Evolutionary conservation across 2,888 invertebrate genomes (phyloP), one percentile per base, ranked within the genome.

Genomic region (Panzeria rudis): DNA sequence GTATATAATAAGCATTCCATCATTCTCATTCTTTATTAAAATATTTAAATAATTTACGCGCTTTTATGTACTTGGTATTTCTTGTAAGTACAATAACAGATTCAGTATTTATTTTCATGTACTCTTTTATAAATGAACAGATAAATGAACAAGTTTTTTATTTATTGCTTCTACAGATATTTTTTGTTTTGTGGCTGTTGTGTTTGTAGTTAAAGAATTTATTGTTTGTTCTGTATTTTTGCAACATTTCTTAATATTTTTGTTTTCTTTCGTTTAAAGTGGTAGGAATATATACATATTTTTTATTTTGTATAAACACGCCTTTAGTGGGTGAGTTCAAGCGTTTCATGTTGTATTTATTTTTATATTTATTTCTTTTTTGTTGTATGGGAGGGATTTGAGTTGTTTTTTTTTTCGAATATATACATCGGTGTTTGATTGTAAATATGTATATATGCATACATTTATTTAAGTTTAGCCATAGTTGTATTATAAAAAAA

Each of bases 341-440:
- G 47, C 25, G 38, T 11, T 66, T 38, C 32, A 25, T 52, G 11
- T 52, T 80, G 17, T 76, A 54, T 80, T 73, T 64, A 29, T 69
- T 25, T 73, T 20, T 44, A 13, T 77, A 41, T 83, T 35, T 79
- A 64, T 66, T 80, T 66, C 9, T n/a, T 54, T 72, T 72, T 41
- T 44, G 29, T 62, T 41, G 52, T 44, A 78, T 79, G 85, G 85
- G 85, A 78, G 85, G 85, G 85, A 82, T 85, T 85, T 79, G 32
- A 59, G 13, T 78, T 50, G 6, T 9, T 72, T 15, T 72, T 20
- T 41, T 35, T 52, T 17, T 11, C 6, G 3, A n/a, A n/a, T 41
- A n/a, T 35, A 32, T 72, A 47, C 5, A 11, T 61, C 7, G 20
- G 4, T 66, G 11, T 25, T 25, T 77, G 17, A 5, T 15, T 20